A percentile compares a stretch with the other conserved stretches of the same genome.
Conservation (phyloP, 2,888 invertebrate species). For the Gortyna flavago region DNA sequence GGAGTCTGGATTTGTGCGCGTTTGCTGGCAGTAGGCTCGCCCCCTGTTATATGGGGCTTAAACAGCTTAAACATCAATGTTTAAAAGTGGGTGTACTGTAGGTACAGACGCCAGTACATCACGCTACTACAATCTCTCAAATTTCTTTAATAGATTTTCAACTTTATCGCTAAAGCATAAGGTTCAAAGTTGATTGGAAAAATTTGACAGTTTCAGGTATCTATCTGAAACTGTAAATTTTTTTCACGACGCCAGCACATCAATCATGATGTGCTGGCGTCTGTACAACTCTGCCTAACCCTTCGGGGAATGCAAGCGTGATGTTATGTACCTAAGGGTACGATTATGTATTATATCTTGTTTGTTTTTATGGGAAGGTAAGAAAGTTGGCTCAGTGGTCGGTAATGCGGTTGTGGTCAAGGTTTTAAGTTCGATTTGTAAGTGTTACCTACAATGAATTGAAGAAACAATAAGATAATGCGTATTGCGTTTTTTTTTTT, state of each 20-base stretch:
- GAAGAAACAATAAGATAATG: slow-evolving; percentile 25
- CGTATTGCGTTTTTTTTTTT: no score
- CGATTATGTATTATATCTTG: background rate
- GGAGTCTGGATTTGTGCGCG: background rate
- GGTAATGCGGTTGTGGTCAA: slow-evolving; percentile 22
- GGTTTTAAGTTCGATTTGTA: slow-evolving; percentile 34
- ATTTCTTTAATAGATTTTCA: no score
- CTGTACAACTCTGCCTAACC: no score
- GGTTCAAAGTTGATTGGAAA: no score
- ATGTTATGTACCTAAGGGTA: background rate
- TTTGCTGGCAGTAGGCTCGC: background rate
- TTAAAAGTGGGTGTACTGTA: background rate
- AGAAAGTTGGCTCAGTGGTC: slow-evolving; percentile 30
- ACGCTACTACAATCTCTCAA: no score
- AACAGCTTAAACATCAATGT: background rate
- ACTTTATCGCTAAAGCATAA: no score
- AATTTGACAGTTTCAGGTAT: no score
- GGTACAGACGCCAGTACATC: no score
- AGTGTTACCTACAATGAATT: slow-evolving; percentile 6
- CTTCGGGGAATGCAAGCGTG: no score
- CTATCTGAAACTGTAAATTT: no score
- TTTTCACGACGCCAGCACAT: no score
- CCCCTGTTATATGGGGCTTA: background rate
- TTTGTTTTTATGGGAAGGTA: slow-evolving; percentile 1
- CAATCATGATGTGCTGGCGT: no score